Conservation (phyloP, 53 echinoderm and acorn worm genomes). For the Holothuria leucospilota region DNA sequence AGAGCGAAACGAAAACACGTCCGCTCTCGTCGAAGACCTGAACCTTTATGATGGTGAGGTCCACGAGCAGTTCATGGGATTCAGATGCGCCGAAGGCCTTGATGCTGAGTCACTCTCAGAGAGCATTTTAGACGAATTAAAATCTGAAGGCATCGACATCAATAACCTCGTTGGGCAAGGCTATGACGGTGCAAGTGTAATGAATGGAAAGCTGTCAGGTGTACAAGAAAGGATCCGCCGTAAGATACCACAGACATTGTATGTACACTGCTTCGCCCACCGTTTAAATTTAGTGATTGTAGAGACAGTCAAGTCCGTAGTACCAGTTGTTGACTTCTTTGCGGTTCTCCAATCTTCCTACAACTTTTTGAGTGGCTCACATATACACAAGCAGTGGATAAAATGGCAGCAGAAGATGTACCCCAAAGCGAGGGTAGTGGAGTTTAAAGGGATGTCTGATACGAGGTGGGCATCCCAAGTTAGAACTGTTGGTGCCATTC, state of each 20-base stretch:
- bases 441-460: no score
- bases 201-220: conserved; percentile 36
- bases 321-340: conserved; percentile 18
- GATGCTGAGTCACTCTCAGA: conserved; percentile 32
- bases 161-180: conserved; percentile 43
- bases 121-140: conserved; percentile 20
- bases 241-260: conserved; percentile 26
- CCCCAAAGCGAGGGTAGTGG: conserved; percentile 5
- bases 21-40: no score
- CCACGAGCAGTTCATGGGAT: not conserved
- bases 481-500: conserved; percentile 14
- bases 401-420: conserved; percentile 5
- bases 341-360: not conserved
- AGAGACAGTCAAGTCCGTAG: no score
- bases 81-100: conserved; percentile 20
- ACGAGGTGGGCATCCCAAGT: no score
- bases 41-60: conserved; percentile 33
- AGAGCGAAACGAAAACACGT: no score
- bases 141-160: conserved; percentile 16
- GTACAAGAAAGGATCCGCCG: conserved; percentile 28
- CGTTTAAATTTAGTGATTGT: conserved; percentile 32
- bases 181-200: conserved; percentile 43
- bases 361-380: no score
- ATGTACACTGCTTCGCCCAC: conserved; percentile 51
- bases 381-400: conserved; percentile 21